Evolutionary conservation across 2,113 vertebrate genomes (phyloP), one percentile per base, ranked within the genome.

Genomic region (Cricetomys ansorgei): DNA sequence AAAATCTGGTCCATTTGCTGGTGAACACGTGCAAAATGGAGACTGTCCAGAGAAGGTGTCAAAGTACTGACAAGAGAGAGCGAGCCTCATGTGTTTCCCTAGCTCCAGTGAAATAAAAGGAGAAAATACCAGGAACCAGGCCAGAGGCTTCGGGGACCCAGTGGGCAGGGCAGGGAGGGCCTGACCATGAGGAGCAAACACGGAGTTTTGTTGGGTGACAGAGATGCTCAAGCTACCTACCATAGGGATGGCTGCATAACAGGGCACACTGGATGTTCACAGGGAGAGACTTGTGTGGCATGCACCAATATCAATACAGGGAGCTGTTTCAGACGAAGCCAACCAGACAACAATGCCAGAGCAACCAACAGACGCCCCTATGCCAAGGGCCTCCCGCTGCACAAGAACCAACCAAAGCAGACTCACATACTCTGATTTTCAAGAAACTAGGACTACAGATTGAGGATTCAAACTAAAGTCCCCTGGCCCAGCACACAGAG

Each of bases 61-160:
- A 5, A 37, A 57, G 62, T 7, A 29, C 45, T 45, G 57, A 25
- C 34, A 55, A 65, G 31, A 25, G 23, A 65, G 45, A n/a, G 69
- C 15, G 15, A 77, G 69, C 34, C 83, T 55, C 70, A 59, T 2
- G 2, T 7, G 64, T 59, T 88, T 55, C 75, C 19, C 75, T 59
- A 89, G 73, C 79, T 69, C 83, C 43, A 87, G 34, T 37, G 91
- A 79, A 94, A 73, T 40, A 88, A 92, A 87, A n/a, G 45, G 10
- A 89, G 90, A 76, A 75, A 55, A 73, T 29, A 57, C 69, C 40
- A 45, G 77, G 70, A 89, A 23, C 34, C 86, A 91, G 25, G 64
- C 34, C 50, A 34, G 11, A 9, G 31, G 53, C 23, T 87, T 27
- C 57, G 19, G 62, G 45, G n/a, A 9, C 72, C 37, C 31, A 1